A percentile compares a stretch with the other conserved stretches of the same genome.
These are phyloP conservation scores for Bothrops jararaca DNA, from an alignment of 2,113 vertebrate genomes.

Conservation along the genomic window DNA sequence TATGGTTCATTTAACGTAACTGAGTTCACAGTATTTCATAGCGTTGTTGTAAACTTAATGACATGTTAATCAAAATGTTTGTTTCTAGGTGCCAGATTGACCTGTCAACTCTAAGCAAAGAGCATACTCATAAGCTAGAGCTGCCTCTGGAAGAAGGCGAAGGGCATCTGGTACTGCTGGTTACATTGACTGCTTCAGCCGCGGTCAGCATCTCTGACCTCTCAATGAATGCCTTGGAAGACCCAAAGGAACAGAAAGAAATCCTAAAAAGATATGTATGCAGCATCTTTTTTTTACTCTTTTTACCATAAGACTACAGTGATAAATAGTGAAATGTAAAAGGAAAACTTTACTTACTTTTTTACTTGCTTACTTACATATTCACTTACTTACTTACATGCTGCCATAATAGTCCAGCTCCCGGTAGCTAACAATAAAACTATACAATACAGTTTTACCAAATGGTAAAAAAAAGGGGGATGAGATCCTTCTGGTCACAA, in stretches of 20 bases:
- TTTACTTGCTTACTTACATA: too few relatives aligned
- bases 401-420: neutral
- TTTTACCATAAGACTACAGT: constrained; percentile 5
- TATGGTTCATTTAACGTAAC: constrained; percentile 13
- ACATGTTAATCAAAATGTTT: constrained; percentile 61
- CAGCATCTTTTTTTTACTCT: constrained; percentile 38
- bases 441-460: neutral
- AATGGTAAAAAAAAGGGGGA: neutral
- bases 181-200: constrained; percentile 93
- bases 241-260: constrained; percentile 83
- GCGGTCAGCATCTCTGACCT: constrained; percentile 90
- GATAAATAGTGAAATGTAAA: neutral
- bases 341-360: neutral
- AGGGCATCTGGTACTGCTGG: constrained; percentile 86
- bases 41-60: constrained; percentile 19
- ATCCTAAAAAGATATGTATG: constrained; percentile 94
- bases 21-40: neutral
- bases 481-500: neutral
- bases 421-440: neutral
- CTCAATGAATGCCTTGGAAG: constrained; percentile 84
- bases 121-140: constrained; percentile 92
- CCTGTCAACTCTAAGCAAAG: constrained; percentile 85
- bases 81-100: constrained; percentile 88
- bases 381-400: neutral
- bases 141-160: constrained; percentile 86